A percentile compares a stretch with the other conserved stretches of the same genome.
Conservation (phyloP, 2,888 invertebrate species). For the Iselma pallidipennis region DNA sequence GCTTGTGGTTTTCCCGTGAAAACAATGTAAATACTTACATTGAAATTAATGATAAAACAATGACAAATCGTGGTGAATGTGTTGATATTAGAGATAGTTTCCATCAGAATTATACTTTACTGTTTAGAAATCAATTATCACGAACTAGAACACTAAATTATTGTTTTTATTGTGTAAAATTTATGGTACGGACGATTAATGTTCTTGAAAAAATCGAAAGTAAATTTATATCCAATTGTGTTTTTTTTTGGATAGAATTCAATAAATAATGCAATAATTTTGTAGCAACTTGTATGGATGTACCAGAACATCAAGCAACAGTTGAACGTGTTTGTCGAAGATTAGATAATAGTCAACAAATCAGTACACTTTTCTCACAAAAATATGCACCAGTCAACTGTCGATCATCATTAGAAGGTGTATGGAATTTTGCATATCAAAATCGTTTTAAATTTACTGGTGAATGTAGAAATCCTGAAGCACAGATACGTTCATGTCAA, state of each 20-base stretch:
- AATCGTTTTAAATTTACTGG: conserved; percentile 90
- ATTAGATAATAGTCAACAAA: conserved; percentile 76
- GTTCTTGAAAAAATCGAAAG: conserved; percentile 88
- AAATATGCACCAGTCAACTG: conserved; percentile 91
- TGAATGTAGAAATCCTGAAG: conserved; percentile 87
- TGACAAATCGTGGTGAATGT: conserved; percentile 76
- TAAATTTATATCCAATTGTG: conserved; percentile 51
- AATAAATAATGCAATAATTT: not conserved
- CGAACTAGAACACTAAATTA: conserved; percentile 55
- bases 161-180: conserved; percentile 85
- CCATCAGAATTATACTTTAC: conserved; percentile 83
- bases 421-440: conserved; percentile 88
- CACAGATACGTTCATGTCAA: conserved; percentile 91
- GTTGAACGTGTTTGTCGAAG: conserved; percentile 77
- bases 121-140: conserved; percentile 60
- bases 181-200: conserved; percentile 84
- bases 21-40: conserved; percentile 81
- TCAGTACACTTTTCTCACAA: conserved; percentile 85
- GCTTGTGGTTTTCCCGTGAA: conserved; percentile 92
- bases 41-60: conserved; percentile 77
- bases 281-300: conserved; percentile 73
- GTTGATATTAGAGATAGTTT: conserved; percentile 72
- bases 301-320: conserved; percentile 68
- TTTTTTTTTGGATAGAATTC: not conserved
- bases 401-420: conserved; percentile 89